These are phyloP conservation scores for Microcaecilia unicolor DNA, from an alignment of 2,797 vertebrate genomes.

Conservation along the genomic window DNA sequence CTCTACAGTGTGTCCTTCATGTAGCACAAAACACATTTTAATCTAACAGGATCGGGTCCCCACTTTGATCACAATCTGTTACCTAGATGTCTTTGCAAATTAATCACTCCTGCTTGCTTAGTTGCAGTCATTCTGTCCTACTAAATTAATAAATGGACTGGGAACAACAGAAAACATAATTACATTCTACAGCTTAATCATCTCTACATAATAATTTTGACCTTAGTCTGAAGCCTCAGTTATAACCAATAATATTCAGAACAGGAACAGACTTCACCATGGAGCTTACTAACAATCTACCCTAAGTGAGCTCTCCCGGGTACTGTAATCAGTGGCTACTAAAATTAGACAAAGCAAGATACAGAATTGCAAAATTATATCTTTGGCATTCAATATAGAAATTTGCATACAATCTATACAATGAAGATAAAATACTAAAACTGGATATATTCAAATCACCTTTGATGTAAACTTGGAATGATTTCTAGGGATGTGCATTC, in stretches of 20 bases:
- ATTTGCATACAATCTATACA: too few species aligned
- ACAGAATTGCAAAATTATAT: constrained; percentile 8
- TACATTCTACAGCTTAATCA: constrained; percentile 96
- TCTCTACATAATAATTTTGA: constrained; percentile 76
- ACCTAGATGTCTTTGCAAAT: constrained; percentile 72
- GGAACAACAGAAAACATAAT: constrained; percentile 72
- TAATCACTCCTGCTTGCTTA: constrained; percentile 69
- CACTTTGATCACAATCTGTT: constrained; percentile 72
- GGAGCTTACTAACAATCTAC: constrained; percentile 23
- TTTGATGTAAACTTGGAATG: too few species aligned
- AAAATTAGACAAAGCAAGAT: constrained; percentile 16
- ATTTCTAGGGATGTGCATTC: too few species aligned
- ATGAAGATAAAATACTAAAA: too few species aligned
- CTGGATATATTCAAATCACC: too few species aligned
- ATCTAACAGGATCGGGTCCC: constrained; percentile 68
- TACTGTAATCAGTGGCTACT: constrained; percentile 12
- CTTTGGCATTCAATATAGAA: too few species aligned
- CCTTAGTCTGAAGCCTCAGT: constrained; percentile 66
- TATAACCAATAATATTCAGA: constrained; percentile 34
- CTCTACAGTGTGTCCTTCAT: constrained; percentile 58
- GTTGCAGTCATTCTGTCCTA: constrained; percentile 60
- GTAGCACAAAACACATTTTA: constrained; percentile 60
- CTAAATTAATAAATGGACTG: constrained; percentile 68
- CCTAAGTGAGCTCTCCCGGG: constrained; percentile 16
- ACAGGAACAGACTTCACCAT: constrained; percentile 18